phyloP scores from a whole-genome alignment of 92 coral and sea anemone genomes.

The Pocillopora grandis region DNA sequence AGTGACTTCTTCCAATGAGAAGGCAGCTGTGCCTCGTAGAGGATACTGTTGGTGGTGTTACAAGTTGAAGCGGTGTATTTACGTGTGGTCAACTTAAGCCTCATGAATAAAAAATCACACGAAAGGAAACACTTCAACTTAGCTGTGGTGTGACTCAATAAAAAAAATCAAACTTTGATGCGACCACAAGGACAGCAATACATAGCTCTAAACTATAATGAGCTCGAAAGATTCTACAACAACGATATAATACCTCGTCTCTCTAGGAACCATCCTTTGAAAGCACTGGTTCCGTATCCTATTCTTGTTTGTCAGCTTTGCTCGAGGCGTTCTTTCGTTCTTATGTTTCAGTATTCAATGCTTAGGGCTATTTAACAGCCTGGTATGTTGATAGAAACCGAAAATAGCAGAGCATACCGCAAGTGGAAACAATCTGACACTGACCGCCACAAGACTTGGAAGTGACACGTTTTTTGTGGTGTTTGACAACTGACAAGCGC shows the following conservation, averaged over 20 bases:
- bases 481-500: slow-evolving; percentile 26
- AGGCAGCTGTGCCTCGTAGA: neutral
- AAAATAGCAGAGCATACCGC: slow-evolving; percentile 19
- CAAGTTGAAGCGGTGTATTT: slow-evolving; percentile 22
- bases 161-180: slow-evolving; percentile 8
- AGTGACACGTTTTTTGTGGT: slow-evolving; percentile 25
- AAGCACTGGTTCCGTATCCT: neutral
- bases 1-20: neutral
- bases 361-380: slow-evolving; percentile 6
- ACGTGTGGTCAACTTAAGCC: slow-evolving; percentile 28
- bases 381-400: slow-evolving; percentile 22
- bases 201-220: neutral
- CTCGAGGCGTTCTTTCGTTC: neutral
- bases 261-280: neutral
- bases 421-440: neutral
- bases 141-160: slow-evolving; percentile 6
- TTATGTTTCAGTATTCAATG: slow-evolving; percentile 15
- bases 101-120: slow-evolving; percentile 33
- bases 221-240: neutral
- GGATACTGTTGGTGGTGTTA: neutral
- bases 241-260: neutral
- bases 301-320: neutral
- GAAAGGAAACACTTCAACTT: slow-evolving; percentile 19
- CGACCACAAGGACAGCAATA: no score
- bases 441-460: slow-evolving; percentile 19